Conservation (phyloP, 1,140 invertebrate species). For the Bombus confusus region DNA sequence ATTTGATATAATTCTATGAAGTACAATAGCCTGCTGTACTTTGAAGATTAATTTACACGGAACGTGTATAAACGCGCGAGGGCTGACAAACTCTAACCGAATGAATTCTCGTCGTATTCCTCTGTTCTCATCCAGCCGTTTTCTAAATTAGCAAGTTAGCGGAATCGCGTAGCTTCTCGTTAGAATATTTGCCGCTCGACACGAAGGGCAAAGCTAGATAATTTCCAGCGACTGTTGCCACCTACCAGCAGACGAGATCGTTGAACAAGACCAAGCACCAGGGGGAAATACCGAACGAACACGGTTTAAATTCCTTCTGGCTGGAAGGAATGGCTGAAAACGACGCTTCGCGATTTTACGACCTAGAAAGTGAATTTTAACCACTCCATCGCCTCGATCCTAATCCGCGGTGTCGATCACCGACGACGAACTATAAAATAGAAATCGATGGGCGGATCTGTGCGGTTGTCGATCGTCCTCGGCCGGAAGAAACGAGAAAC, state of each 20-base stretch:
- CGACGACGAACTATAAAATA: conserved; percentile 63
- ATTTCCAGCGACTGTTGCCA: not conserved
- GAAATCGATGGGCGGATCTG: conserved; percentile 70
- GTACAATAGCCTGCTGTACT: not conserved
- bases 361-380: conserved; percentile 81
- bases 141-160: not conserved
- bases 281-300: not conserved
- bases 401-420: conserved; percentile 30
- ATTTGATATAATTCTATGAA: conserved; percentile 26
- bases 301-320: conserved; percentile 71
- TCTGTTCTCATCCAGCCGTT: not conserved
- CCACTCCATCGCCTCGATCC: conserved; percentile 31
- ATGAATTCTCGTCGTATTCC: not conserved
- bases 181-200: not conserved
- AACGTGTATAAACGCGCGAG: not conserved
- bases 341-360: conserved; percentile 73
- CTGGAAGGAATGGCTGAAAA: conserved; percentile 59
- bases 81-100: not conserved
- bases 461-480: conserved; percentile 17
- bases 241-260: not conserved
- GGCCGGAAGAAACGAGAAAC: conserved; percentile 18
- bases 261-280: not conserved
- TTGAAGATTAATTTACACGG: conserved; percentile 4
- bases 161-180: not conserved
- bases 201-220: not conserved